Evolutionary conservation across 2,797 vertebrate genomes (phyloP), one percentile per base, ranked within the genome.

Genomic region (Chrosomus eos): DNA sequence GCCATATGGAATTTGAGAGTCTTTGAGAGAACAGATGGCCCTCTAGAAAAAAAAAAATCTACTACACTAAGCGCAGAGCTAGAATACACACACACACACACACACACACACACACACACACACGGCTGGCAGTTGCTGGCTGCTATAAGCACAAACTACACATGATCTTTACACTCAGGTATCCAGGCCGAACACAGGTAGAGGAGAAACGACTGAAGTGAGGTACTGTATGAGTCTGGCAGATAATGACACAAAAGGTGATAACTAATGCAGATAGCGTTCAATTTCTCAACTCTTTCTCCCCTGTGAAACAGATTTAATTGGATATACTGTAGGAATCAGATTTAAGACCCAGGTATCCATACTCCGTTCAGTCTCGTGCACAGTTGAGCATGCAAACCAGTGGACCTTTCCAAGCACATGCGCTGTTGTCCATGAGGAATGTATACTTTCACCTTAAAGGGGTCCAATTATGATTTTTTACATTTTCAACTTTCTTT

Each of bases 11-110:
- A 53, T 68, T 36, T 67, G n/a, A 68, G 14, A 48, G 48, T 77
- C 82, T 60, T 70, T 78, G 51, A 77, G 74, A 45, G 26, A 78
- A 68, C 74, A 84, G 64, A 78, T 78, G 64, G 64, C 51, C 36
- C n/a, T 18, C 81, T 53, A 28, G 23, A 36, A 51, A 28, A 36
- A 21, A 62, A 18, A n/a, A 66, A 38, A 33, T 51, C 3, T 68
- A 75, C 72, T 76, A 67, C 43, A 48, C 14, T 79, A 66, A 53
- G 28, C 45, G 23, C 28, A 73, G 74, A 80, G 21, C 28, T 4
- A 8, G 19, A 71, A 38, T 9, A 26, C 45, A 74, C 11, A 66
- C 21, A 71, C 43, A 28, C 33, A 5, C 64, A 51, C 21, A 38
- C 38, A 40, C 38, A 9, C 38, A 43, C 40, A 11, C 40, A 43